Base-by-base conservation (phyloP, 2,113 vertebrate species). In the Anser cygnoides region DNA sequence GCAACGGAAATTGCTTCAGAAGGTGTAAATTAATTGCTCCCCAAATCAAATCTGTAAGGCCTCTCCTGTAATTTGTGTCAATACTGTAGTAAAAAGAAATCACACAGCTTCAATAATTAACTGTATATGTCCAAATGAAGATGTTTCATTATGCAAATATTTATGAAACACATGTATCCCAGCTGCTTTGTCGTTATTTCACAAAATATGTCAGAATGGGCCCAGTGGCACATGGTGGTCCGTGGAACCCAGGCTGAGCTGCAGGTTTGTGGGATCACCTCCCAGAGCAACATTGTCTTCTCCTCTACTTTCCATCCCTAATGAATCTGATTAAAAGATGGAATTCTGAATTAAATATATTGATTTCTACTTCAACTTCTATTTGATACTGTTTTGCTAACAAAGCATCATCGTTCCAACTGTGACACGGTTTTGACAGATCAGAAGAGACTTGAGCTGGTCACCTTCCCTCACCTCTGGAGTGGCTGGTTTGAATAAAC, bases 1-100 rank as follows among this genome's bases (percentile, higher is more conserved):
- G 61, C 52, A 73, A 23, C 49, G 13, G 2, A 39, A 91, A 75
- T 65, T 86, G 68, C 87, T 88, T 89, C 73, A 58, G 77, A 50
- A 93, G 26, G 54, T 66, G 50, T 46, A 66, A 80, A 93, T 63
- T 25, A 73, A 77, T 61, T 71, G 57, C 52, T 93, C n/a, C 84
- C 75, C 62, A 58, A 81, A 87, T 80, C 63, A 76, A 84, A 93
- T 81, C 75, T 52, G 54, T 44, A 75, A 25, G 31, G 61, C 37
- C 59, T 77, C 86, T 63, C 19, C 61, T 74, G 74, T 57, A 54
- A 88, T 89, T 91, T 92, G 46, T 89, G 66, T 85, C 74, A 84
- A 29, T 65, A 52, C 35, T 46, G 6, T 14, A 72, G 59, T 59
- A 71, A 83, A 89, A 85, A 62, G 68, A 68, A 46, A 59, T 71